These are phyloP conservation scores for Hypomecis punctinalis DNA, from an alignment of 2,888 invertebrate genomes.

Conservation along the genomic window DNA sequence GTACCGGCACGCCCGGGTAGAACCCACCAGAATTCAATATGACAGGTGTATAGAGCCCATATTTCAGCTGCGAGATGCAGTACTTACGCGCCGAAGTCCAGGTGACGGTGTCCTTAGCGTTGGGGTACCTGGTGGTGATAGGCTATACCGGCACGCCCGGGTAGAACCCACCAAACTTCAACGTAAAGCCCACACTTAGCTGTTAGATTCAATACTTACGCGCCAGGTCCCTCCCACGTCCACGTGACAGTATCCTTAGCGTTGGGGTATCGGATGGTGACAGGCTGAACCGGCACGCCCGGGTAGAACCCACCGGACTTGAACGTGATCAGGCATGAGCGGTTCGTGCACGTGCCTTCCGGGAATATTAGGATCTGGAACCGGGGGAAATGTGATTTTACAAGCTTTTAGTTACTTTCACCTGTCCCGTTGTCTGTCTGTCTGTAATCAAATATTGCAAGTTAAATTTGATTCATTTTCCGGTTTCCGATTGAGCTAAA, in stretches of 20 bases:
- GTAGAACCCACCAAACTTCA: slow-evolving; percentile 97
- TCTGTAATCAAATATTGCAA: no score
- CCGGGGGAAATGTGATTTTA: background rate
- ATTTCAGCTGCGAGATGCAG: no score
- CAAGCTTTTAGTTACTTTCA: no score
- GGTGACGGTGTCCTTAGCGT: slow-evolving; percentile 94
- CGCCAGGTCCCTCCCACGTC: slow-evolving; percentile 98
- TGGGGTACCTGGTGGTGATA: slow-evolving; percentile 95
- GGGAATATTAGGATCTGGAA: slow-evolving; percentile 95
- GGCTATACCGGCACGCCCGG: slow-evolving; percentile 98
- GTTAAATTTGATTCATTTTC: no score
- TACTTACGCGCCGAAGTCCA: slow-evolving; percentile 97
- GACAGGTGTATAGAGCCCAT: no score
- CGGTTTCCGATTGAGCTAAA: no score
- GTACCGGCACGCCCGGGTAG: slow-evolving; percentile 97
- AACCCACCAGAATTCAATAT: slow-evolving; percentile 97
- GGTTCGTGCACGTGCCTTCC: slow-evolving; percentile 98
- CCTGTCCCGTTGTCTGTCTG: no score
- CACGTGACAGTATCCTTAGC: slow-evolving; percentile 95
- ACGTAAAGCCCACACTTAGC: no score
- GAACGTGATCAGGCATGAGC: slow-evolving; percentile 95
- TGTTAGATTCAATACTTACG: slow-evolving; percentile 92
- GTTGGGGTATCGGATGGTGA: slow-evolving; percentile 96
- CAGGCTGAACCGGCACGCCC: slow-evolving; percentile 97
- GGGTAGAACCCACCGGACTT: slow-evolving; percentile 98